Evolutionary conservation across 1,140 invertebrate genomes (phyloP).

Genomic region (Holotrichia oblita): DNA sequence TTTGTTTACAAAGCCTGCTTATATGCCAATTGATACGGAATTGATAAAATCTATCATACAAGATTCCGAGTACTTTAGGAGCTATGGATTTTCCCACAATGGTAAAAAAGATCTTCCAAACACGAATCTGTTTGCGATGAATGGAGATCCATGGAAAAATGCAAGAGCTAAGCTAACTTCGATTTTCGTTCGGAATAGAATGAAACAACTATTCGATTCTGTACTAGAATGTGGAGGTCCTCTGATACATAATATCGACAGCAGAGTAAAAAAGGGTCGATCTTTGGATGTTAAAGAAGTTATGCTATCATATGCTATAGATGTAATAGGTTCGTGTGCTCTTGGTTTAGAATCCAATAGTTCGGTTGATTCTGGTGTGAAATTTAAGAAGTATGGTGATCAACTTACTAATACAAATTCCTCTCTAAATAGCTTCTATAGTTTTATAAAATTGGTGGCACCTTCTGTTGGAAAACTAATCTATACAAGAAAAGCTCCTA

Average conservation of each 20-base stretch:
- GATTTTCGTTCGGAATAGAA: not conserved
- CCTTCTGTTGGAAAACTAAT: not conserved
- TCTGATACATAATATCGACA: not conserved
- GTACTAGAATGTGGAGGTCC: slow-evolving; percentile 1
- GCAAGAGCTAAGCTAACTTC: not conserved
- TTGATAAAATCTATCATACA: slow-evolving; percentile 62
- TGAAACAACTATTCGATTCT: not conserved
- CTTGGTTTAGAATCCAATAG: not conserved
- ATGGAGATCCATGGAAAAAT: not conserved
- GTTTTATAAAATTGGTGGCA: not conserved
- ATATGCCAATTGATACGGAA: slow-evolving; percentile 62
- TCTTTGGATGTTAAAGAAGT: slow-evolving; percentile 22
- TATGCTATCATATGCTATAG: not conserved
- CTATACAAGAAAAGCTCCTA: not conserved
- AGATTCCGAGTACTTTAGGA: slow-evolving; percentile 60
- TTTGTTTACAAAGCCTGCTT: slow-evolving; percentile 53
- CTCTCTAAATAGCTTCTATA: not conserved
- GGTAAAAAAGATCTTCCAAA: not conserved
- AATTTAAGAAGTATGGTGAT: slow-evolving; percentile 14
- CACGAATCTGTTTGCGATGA: not conserved
- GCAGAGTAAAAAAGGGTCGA: not conserved
- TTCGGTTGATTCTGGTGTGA: not conserved
- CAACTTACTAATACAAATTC: not conserved
- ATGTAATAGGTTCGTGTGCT: slow-evolving; percentile 12
- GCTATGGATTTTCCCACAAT: not conserved